A percentile compares a stretch with the other conserved stretches of the same genome.
Evolutionary conservation across 2,888 invertebrate species (phyloP).

Genomic region (Dryomyza anilis): DNA sequence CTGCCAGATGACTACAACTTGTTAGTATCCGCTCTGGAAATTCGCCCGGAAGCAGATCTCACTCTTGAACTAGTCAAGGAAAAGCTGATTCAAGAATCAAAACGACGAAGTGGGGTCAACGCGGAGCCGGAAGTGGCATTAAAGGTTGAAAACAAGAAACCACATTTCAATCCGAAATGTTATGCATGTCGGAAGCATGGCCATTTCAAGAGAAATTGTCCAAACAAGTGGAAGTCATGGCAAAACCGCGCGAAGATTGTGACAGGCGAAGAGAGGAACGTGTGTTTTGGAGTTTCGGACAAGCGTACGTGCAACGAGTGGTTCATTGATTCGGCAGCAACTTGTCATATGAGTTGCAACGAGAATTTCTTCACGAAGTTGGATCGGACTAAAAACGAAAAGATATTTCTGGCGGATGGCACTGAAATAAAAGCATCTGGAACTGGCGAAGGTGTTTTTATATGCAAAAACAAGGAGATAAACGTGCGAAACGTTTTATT

Average conservation of each 20-base stretch:
- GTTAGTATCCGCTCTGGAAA: slow-evolving; percentile 25
- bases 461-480: background rate
- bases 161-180: background rate
- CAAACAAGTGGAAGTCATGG: background rate
- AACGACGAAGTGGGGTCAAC: background rate
- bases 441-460: background rate
- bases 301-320: background rate
- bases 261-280: background rate
- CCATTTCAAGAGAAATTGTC: background rate
- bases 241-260: slow-evolving; percentile 5
- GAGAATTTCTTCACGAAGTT: background rate
- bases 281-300: background rate
- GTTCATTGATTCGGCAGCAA: background rate
- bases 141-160: background rate
- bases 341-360: slow-evolving; percentile 1
- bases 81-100: slow-evolving; percentile 6
- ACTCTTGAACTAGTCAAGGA: slow-evolving; percentile 25
- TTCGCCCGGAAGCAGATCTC: slow-evolving; percentile 19
- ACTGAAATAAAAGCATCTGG: background rate
- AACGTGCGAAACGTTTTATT: background rate
- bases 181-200: background rate
- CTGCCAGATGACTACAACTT: slow-evolving; percentile 21
- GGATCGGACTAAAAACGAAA: background rate
- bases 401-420: background rate
- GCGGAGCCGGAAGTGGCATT: background rate